Percentiles rank a stretch among this genome's conserved stretches.
Conservation (phyloP, 2,113 vertebrate genomes). For the Hydrochoerus hydrochaeris region DNA sequence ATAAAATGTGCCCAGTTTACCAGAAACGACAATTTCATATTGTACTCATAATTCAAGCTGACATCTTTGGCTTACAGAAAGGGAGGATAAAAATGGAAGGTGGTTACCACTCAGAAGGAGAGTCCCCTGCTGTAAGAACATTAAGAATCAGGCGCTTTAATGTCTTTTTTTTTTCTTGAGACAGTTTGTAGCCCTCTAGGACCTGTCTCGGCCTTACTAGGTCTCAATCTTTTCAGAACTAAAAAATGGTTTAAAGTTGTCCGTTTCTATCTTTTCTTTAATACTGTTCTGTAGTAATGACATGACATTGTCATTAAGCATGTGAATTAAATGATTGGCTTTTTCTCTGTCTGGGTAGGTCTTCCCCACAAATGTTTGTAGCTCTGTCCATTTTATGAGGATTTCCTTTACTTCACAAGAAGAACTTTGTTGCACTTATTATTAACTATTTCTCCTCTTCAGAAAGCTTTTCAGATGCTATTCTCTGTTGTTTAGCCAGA, state of each 20-base stretch:
- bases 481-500: not conserved
- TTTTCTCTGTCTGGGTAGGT: not conserved
- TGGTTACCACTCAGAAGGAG: not conserved
- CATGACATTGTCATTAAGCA: not conserved
- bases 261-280: not conserved
- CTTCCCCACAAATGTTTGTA: not conserved
- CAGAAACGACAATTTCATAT: not conserved
- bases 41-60: not conserved
- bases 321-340: not conserved
- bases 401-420: not conserved
- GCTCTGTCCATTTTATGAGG: not conserved
- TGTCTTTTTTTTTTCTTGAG: not conserved
- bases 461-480: not conserved
- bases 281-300: not conserved
- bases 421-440: not conserved
- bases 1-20: not conserved
- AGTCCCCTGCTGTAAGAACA: not conserved
- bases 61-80: not conserved
- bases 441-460: not conserved
- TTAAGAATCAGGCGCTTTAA: not conserved
- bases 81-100: not conserved
- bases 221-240: not conserved
- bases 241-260: not conserved
- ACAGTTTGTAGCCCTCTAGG: not conserved
- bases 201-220: not conserved